Base-by-base conservation (phyloP, 2,797 vertebrate genomes). In the Sandelia bainsii region DNA sequence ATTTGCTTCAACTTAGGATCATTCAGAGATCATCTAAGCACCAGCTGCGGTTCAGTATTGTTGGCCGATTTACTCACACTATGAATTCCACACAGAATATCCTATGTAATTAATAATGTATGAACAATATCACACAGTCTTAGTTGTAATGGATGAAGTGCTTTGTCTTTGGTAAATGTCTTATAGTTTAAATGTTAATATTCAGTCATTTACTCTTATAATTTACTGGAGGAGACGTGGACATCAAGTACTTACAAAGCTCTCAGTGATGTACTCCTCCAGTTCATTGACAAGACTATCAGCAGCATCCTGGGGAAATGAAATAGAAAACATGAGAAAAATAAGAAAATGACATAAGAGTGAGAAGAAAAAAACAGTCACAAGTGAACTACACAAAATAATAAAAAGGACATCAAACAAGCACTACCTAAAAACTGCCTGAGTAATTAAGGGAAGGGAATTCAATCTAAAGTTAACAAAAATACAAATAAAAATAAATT, bases 251-350 rank as follows among this genome's bases (percentile, higher is more conserved):
- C 97, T 96, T 88, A 98, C 97, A 82, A 98, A 98, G 87, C 97
- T 98, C 86, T 98, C 97, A 0, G 93, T 93, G 64, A 98, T 95
- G 19, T 97, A 97, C 16, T 96, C 96, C 88, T 97, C 96, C 17
- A 98, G 90, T 42, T 96, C 96, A 0, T 94, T 95, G 48, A 97
- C 95, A 4, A 98, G 90, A 12, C 89, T 93, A 37, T 96, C 93
- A 16, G 97, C 95, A 11, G 96, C 95, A 67, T 90, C 90, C 97
- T 98, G 88, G 1, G 63, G 14, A 23, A 29, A 6, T 7, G 23
- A 59, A 61, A 77, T 50, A 39, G 20, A 44, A 2, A 8, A 22
- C 17, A 61, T 8, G 27, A 51, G 12, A 17, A 56, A 70, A 64
- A 12, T 10, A 17, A 42, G 0, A 10, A 0, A 19, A 52, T 2